These are phyloP conservation scores for Vanessa tameamea DNA, from an alignment of 1,140 invertebrate genomes.

Conservation along the genomic window DNA sequence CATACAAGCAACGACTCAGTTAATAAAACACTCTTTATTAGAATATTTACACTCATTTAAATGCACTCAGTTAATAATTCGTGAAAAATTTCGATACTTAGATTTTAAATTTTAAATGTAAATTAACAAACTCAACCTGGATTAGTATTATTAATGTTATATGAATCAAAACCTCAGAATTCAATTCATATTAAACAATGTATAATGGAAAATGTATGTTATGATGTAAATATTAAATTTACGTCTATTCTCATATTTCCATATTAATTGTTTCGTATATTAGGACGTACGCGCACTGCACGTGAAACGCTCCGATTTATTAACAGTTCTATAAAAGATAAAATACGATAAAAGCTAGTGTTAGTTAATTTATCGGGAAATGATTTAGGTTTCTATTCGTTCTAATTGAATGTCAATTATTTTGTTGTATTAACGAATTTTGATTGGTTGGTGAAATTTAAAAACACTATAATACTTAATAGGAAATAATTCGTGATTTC, in stretches of 20 bases:
- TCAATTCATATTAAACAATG: background rate
- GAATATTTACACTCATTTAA: background rate
- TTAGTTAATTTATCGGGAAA: too few species aligned
- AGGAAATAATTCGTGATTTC: too few species aligned
- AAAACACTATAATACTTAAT: too few species aligned
- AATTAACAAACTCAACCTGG: background rate
- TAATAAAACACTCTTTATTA: conserved; percentile 28
- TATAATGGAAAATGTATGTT: background rate
- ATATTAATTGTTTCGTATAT: conserved; percentile 1
- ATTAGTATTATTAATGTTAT: background rate
- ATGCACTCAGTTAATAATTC: too few species aligned
- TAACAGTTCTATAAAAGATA: too few species aligned
- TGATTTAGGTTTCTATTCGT: too few species aligned
- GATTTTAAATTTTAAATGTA: too few species aligned
- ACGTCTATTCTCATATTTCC: background rate
- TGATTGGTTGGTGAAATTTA: too few species aligned
- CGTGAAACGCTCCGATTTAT: background rate
- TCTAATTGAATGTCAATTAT: too few species aligned
- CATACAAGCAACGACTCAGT: conserved; percentile 67
- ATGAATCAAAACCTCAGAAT: background rate
- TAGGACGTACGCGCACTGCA: background rate
- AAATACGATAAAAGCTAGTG: too few species aligned
- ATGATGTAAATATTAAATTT: conserved; percentile 1
- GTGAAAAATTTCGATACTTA: too few species aligned
- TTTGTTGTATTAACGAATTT: too few species aligned